Evolutionary conservation across 2,797 vertebrate genomes (phyloP).

Genomic region (Eleutherodactylus coqui): DNA sequence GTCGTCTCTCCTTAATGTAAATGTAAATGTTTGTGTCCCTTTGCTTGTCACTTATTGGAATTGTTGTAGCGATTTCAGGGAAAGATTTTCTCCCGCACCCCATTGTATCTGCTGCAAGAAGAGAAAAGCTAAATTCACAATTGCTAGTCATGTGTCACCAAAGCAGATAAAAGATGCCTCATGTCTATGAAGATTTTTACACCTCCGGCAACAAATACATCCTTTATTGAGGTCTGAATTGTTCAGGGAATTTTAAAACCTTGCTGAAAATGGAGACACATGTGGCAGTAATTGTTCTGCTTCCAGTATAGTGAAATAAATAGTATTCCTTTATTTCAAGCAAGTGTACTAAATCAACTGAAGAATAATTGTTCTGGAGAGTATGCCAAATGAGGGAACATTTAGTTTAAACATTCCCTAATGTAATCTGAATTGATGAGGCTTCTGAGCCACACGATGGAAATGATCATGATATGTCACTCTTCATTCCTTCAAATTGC

Average conservation of each 20-base stretch:
- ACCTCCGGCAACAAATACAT: slow-evolving; percentile 53
- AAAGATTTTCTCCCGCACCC: not conserved
- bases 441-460: slow-evolving; percentile 71
- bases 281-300: slow-evolving; percentile 59
- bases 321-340: slow-evolving; percentile 74
- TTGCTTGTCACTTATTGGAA: slow-evolving; percentile 35
- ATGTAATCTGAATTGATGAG: slow-evolving; percentile 77
- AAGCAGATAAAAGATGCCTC: slow-evolving; percentile 46
- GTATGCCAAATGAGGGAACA: slow-evolving; percentile 73
- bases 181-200: slow-evolving; percentile 59
- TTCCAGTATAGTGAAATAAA: slow-evolving; percentile 57
- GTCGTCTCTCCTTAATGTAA: slow-evolving; percentile 18
- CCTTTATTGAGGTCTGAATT: slow-evolving; percentile 57
- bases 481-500: slow-evolving; percentile 75
- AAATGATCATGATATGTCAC: slow-evolving; percentile 73
- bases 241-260: slow-evolving; percentile 52
- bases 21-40: slow-evolving; percentile 57
- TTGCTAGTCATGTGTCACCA: slow-evolving; percentile 31
- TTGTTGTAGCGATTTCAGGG: not conserved
- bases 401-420: slow-evolving; percentile 76
- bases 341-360: slow-evolving; percentile 75
- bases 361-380: slow-evolving; percentile 77
- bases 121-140: not conserved
- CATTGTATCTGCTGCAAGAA: slow-evolving; percentile 39
- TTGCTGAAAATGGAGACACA: slow-evolving; percentile 57